phyloP scores from a whole-genome alignment of 2,888 invertebrate genomes.

The Drosophila sordidula region DNA sequence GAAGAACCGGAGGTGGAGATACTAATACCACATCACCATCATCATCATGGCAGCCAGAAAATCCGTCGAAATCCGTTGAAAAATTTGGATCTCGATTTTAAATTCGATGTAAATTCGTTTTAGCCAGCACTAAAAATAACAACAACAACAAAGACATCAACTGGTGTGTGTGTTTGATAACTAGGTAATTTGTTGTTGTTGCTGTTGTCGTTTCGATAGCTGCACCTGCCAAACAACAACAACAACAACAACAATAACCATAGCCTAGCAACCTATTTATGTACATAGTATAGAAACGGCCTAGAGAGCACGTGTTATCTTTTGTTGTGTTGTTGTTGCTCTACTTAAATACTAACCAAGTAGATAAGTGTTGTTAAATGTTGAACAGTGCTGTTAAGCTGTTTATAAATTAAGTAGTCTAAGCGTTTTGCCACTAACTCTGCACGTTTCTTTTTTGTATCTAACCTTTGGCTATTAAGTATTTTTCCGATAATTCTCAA shows the following conservation, averaged over 20 bases:
- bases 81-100: conserved; percentile 84
- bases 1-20: conserved; percentile 80
- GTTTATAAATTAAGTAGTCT: conserved; percentile 29
- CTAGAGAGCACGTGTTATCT: conserved; percentile 49
- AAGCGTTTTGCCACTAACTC: conserved; percentile 6
- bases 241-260: conserved; percentile 37
- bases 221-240: conserved; percentile 20
- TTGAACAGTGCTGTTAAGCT: conserved; percentile 34
- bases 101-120: conserved; percentile 84
- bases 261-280: conserved; percentile 35
- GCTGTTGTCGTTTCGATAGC: conserved; percentile 16
- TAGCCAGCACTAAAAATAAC: conserved; percentile 69
- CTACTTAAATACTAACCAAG: conserved; percentile 18
- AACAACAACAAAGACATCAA: conserved; percentile 43
- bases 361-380: conserved; percentile 34
- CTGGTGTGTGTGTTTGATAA: conserved; percentile 60
- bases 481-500: conserved; percentile 7
- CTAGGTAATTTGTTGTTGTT: conserved; percentile 36
- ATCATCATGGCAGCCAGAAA: conserved; percentile 83
- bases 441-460: conserved; percentile 48
- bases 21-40: conserved; percentile 82
- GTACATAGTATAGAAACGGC: conserved; percentile 31
- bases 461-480: conserved; percentile 11
- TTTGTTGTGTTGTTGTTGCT: conserved; percentile 47
- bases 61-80: conserved; percentile 81